Base-by-base conservation (phyloP, 2,888 invertebrate genomes). In the Callyntrura guangdongensis region DNA sequence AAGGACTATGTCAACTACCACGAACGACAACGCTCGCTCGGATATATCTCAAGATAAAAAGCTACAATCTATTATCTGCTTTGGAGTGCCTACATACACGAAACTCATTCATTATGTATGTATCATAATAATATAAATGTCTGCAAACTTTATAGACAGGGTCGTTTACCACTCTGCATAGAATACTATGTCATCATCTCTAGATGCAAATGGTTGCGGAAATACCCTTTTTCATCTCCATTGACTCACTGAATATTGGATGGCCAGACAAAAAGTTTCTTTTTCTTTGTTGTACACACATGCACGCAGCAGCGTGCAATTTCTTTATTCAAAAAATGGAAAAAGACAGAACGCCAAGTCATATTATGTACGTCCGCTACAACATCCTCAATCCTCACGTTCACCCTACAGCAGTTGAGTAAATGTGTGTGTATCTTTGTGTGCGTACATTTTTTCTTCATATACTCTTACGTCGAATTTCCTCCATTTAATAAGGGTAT, bases 161-260 rank as follows among this genome's bases (percentile, higher is more conserved):
- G 27, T 59, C n/a, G 47, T 79, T 14, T 36, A 25, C 47, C 8
- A 53, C 22, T 22, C 22, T 53, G 74, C 74, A 49, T 4, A 12
- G 79, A n/a, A n/a, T n/a, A n/a, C n/a, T n/a, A 81, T 20, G 6
- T 74, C 59, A 72, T 85, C 67, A 69, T 69, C 84, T 36, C 61
- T 25, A 25, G 25, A 90, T 86, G 72, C 86, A 86, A 86, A 90
- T 74, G 90, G 47, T 17, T 59, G 20, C 86, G 90, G 86, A 86
- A 90, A 90, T 90, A 45, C 82, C 72, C 82, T 86, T 86, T 86
- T 77, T 83, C 82, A 87, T 83, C 86, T 86, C 85, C 81, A 90
- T 86, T 90, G 82, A 59, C 82, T 86, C 72, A 22, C 72, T 79
- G 83, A 86, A 83, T 86, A 89, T 83, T 53, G 49, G 49, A 84